Base-by-base conservation (phyloP, 2,797 vertebrate genomes). In the Argya squamiceps region DNA sequence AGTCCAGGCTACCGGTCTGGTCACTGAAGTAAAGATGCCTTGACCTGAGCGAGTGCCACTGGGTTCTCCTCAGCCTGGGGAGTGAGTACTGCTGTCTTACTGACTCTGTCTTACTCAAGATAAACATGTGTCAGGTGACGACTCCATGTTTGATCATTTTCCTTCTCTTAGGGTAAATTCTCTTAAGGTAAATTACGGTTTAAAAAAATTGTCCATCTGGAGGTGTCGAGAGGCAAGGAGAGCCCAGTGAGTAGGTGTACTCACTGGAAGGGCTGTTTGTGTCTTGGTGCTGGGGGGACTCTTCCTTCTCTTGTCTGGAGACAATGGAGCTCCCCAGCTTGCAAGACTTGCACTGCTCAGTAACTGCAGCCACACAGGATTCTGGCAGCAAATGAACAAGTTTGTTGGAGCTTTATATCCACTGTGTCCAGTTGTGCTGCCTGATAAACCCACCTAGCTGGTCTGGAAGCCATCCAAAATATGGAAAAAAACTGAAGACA, bases 91-190 rank as follows among this genome's bases (percentile, higher is more conserved):
- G 4, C 44, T 50, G 16, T 30, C 27, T 11, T 20, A 23, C 29
- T 43, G 15, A 2, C 17, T 59, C 46, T n/a, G 23, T 19, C 12
- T n/a, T 34, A 26, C 22, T 49, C 34, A 18, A 14, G 39, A 12
- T 41, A 8, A 12, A 26, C 0, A 0, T 15, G 43, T 50, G 26
- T 36, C 1, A 2, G 44, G 3, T 47, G 23, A 21, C n/a, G 23
- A 21, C 44, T 67, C 24, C 1, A 0, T 12, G 23, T 47, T 47
- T 56, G 53, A 19, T 60, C 34, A 1, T 0, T 0, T 3, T 65
- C 36, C 16, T 63, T 4, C 18, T 60, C 22, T 39, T 9, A 1
- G 10, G 6, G 9, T 14, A 12, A 30, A 19, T 58, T 44, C 15
- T 59, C 22, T 37, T 8, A 1, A 8, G 4, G 8, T 18, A 12